These are phyloP conservation scores for Corticium candelabrum DNA, from an alignment of 37 sponge, comb jelly and placozoan genomes.

Conservation along the genomic window DNA sequence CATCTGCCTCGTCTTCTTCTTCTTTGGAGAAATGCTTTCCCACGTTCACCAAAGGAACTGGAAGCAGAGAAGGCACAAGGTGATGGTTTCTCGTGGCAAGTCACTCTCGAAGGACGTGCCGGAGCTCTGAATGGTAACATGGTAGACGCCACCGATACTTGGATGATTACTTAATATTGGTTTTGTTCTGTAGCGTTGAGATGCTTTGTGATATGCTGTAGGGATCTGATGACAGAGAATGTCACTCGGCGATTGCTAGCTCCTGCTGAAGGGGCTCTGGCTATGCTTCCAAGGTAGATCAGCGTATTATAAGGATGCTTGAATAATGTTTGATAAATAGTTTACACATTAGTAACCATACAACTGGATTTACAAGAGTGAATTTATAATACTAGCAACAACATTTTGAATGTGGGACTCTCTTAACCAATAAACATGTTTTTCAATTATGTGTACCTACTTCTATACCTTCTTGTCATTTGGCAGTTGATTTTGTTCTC, in stretches of 20 bases:
- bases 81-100: constrained; percentile 35
- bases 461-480: too few relatives aligned
- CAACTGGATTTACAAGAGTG: too few relatives aligned
- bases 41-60: constrained; percentile 81
- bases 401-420: too few relatives aligned
- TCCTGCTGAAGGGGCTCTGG: constrained; percentile 72
- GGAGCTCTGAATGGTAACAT: constrained; percentile 72
- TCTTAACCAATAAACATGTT: too few relatives aligned
- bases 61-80: constrained; percentile 61
- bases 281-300: constrained; percentile 43
- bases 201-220: constrained; percentile 70
- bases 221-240: constrained; percentile 67
- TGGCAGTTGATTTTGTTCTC: too few relatives aligned
- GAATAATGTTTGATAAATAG: too few relatives aligned
- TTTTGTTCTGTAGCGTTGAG: constrained; percentile 26
- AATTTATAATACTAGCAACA: too few relatives aligned
- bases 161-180: background rate
- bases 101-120: constrained; percentile 55
- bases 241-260: constrained; percentile 59
- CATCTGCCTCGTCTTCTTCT: constrained; percentile 59
- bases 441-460: too few relatives aligned
- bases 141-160: background rate
- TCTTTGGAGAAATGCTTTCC: constrained; percentile 77
- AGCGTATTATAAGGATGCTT: too few relatives aligned
- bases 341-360: too few relatives aligned